Conservation (phyloP, 2,888 invertebrate species). For the Hesperia comma region DNA sequence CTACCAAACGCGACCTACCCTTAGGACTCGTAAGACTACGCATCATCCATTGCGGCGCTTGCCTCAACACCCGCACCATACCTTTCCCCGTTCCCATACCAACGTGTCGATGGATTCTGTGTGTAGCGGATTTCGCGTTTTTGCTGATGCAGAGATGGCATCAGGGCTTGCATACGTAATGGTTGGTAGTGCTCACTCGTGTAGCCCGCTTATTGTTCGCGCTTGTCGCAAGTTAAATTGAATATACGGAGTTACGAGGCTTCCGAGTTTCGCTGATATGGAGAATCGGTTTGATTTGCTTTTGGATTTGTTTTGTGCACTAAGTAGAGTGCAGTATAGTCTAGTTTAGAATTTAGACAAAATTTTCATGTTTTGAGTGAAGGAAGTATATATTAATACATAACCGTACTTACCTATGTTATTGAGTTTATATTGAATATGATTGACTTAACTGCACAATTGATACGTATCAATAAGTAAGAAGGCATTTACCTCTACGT, state of each 20-base stretch:
- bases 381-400: conserved; percentile 1
- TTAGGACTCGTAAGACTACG: not conserved
- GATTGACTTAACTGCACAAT: no score
- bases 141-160: conserved; percentile 26
- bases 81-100: not conserved
- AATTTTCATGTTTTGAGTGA: not conserved
- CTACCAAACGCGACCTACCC: conserved; percentile 5
- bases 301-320: conserved; percentile 21
- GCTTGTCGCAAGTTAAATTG: conserved; percentile 67
- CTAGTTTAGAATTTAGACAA: not conserved
- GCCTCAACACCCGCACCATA: not conserved
- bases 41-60: conserved; percentile 51
- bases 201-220: conserved; percentile 70
- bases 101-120: conserved; percentile 42
- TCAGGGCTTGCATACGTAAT: conserved; percentile 79
- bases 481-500: no score
- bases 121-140: conserved; percentile 12
- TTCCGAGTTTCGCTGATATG: conserved; percentile 34
- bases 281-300: conserved; percentile 35
- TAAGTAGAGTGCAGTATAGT: not conserved
- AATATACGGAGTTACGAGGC: conserved; percentile 58
- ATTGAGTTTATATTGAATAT: no score
- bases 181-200: conserved; percentile 77
- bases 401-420: no score
- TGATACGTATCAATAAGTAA: no score